phyloP scores from a whole-genome alignment of 2,113 vertebrate species.

The Paradoxurus hermaphroditus region DNA sequence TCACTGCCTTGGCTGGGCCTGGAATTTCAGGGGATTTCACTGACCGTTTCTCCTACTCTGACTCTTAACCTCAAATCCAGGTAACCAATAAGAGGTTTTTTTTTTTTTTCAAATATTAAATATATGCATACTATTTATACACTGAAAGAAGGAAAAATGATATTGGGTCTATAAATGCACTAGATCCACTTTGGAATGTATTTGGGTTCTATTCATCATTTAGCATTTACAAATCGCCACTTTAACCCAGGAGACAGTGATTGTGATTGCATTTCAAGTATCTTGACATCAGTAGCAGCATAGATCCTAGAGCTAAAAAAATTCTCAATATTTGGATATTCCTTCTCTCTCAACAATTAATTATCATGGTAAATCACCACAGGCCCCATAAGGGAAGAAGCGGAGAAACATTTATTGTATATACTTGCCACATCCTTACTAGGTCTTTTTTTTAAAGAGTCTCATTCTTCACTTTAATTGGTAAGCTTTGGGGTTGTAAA shows the following conservation, averaged over 20 bases:
- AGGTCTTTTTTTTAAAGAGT: neutral
- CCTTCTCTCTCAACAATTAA: neutral
- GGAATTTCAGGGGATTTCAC: neutral
- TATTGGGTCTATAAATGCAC: neutral
- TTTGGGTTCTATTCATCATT: neutral
- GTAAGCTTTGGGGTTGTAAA: neutral
- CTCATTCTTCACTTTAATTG: neutral
- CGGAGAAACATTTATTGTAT: neutral
- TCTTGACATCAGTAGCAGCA: neutral
- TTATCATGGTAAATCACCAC: neutral
- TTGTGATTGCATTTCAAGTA: neutral
- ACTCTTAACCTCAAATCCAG: neutral
- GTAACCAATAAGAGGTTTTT: neutral
- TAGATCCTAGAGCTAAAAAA: neutral
- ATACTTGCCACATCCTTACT: neutral
- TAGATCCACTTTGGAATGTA: neutral
- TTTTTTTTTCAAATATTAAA: neutral
- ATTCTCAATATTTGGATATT: neutral
- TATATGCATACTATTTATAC: neutral
- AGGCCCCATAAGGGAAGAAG: neutral
- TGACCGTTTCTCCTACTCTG: neutral
- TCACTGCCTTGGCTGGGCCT: neutral
- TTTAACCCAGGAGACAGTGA: neutral
- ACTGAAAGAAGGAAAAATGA: neutral
- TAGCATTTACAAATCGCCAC: neutral